Percentiles rank a stretch among this genome's conserved stretches.
Evolutionary conservation across 2,888 invertebrate genomes (phyloP).

Genomic region (Keiferia lycopersicella): DNA sequence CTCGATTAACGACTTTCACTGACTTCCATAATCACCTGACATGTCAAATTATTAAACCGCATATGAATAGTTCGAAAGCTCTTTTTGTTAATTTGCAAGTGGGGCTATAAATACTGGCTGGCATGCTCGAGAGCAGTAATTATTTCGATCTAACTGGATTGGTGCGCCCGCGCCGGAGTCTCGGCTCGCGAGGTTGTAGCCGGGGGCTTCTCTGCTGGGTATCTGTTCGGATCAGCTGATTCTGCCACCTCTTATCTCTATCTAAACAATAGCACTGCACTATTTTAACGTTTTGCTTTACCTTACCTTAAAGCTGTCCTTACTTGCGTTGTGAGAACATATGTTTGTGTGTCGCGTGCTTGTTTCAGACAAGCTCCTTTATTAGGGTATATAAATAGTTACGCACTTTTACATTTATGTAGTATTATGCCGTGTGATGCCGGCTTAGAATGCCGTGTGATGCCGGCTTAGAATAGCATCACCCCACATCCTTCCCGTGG

Average conservation of each 20-base stretch:
- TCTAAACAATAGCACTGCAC: constrained; percentile 6
- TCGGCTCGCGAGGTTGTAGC: background rate
- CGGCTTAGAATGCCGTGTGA: no score
- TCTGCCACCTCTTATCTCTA: constrained; percentile 7
- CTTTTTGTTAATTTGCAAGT: constrained; percentile 11
- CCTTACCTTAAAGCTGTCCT: background rate
- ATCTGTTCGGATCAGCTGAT: constrained; percentile 16
- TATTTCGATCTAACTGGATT: constrained; percentile 31
- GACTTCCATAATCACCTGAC: constrained; percentile 4
- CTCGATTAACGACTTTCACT: constrained; percentile 27
- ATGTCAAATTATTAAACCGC: constrained; percentile 12
- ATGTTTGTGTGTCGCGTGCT: background rate
- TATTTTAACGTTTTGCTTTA: background rate
- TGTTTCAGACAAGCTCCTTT: no score
- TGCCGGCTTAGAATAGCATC: no score
- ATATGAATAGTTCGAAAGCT: background rate
- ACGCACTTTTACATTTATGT: no score
- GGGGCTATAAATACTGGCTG: constrained; percentile 23
- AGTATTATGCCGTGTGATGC: no score
- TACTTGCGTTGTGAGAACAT: background rate
- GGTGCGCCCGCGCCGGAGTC: background rate
- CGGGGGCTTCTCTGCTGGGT: background rate
- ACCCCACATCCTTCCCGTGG: no score
- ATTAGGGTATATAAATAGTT: no score
- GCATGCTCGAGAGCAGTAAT: constrained; percentile 23